These are phyloP conservation scores for Corythoichthys haematopterus DNA, from an alignment of 2,113 vertebrate species.

Conservation along the genomic window DNA sequence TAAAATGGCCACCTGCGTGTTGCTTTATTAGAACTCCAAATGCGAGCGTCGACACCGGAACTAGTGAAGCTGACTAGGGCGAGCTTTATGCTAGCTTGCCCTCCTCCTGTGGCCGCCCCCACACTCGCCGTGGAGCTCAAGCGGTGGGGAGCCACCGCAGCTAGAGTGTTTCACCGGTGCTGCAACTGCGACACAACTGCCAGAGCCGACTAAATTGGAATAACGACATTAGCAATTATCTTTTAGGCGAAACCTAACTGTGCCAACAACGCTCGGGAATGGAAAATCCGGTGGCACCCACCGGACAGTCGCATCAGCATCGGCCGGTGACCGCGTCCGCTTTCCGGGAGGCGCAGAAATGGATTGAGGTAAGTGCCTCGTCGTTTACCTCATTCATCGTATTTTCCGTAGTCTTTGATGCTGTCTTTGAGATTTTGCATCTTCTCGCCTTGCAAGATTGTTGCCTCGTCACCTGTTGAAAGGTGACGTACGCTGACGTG, in stretches of 20 bases:
- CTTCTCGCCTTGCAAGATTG: background rate
- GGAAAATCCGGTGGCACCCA: constrained; percentile 80
- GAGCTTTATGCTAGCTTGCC: constrained; percentile 13
- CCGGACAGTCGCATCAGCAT: constrained; percentile 70
- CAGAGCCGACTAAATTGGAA: constrained; percentile 13
- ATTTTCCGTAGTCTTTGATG: background rate
- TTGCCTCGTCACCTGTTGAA: constrained; percentile 51
- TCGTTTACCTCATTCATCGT: background rate
- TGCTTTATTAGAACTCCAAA: constrained; percentile 22
- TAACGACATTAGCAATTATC: constrained; percentile 11
- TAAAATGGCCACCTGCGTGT: background rate
- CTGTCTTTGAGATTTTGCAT: background rate
- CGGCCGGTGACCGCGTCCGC: constrained; percentile 72
- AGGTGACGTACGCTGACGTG: constrained; percentile 15
- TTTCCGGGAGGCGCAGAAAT: constrained; percentile 85
- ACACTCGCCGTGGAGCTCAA: constrained; percentile 35
- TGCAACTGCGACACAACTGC: constrained; percentile 29
- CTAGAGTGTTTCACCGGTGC: constrained; percentile 27
- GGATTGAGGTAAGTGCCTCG: constrained; percentile 85
- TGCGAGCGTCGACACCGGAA: constrained; percentile 18
- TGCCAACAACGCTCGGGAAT: constrained; percentile 59
- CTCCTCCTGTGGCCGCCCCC: background rate
- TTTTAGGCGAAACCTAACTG: constrained; percentile 19
- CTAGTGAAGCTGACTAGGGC: rapidly evolving
- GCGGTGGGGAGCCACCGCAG: constrained; percentile 40